A percentile compares a stretch with the other conserved stretches of the same genome.
Evolutionary conservation across 2,888 invertebrate species (phyloP).

Genomic region (Pterostichus madidus): DNA sequence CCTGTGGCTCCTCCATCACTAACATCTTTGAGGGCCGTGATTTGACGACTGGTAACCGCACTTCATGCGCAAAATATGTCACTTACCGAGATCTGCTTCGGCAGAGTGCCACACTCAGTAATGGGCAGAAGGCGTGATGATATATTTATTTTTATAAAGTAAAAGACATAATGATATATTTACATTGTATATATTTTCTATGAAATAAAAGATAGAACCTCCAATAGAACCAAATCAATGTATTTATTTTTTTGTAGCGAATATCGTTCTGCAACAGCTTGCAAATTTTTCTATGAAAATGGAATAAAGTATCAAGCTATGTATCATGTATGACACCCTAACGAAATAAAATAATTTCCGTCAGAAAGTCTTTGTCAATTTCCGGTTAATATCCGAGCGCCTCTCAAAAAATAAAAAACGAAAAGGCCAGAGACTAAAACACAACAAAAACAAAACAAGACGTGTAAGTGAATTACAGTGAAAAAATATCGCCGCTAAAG

Average conservation of each 20-base stretch:
- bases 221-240: not conserved
- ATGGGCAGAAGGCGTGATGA: too few species aligned
- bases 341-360: constrained; percentile 61
- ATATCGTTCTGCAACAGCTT: not conserved
- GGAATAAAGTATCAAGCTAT: not conserved
- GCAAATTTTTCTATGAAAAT: not conserved
- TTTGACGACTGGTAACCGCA: too few species aligned
- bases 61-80: too few species aligned
- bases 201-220: too few species aligned
- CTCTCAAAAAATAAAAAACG: constrained; percentile 16
- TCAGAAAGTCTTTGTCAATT: constrained; percentile 61
- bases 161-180: too few species aligned
- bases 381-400: constrained; percentile 59
- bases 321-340: constrained; percentile 40
- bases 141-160: too few species aligned
- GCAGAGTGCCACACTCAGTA: too few species aligned
- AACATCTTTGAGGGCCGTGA: too few species aligned
- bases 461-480: constrained; percentile 60
- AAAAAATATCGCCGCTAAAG: constrained; percentile 50
- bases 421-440: constrained; percentile 22
- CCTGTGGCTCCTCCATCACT: too few species aligned
- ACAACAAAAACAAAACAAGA: constrained; percentile 54
- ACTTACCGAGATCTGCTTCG: too few species aligned
- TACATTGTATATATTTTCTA: too few species aligned
- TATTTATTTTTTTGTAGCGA: not conserved